These are phyloP conservation scores for Drosophila chauvacae DNA, from an alignment of 1,140 invertebrate genomes.

Conservation along the genomic window DNA sequence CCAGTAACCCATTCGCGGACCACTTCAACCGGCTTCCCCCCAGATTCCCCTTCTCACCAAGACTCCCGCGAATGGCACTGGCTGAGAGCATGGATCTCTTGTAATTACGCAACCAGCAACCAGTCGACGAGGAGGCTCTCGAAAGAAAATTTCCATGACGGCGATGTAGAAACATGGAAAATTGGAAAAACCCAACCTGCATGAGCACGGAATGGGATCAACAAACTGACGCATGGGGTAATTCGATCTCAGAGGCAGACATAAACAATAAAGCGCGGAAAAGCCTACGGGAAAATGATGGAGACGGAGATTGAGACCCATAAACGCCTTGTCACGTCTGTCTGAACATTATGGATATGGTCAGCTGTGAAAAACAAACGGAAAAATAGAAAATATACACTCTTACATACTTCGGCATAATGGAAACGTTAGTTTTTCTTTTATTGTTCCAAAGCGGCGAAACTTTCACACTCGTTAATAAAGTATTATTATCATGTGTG, in stretches of 20 bases:
- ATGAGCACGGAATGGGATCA: constrained; percentile 68
- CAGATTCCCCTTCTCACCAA: background rate
- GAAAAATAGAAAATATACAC: constrained; percentile 54
- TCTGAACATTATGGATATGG: constrained; percentile 48
- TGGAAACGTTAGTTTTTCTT: constrained; percentile 74
- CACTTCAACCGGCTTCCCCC: constrained; percentile 28
- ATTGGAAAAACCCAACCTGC: constrained; percentile 56
- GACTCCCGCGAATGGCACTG: constrained; percentile 45
- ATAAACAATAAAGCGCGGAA: constrained; percentile 46
- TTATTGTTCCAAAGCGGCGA: constrained; percentile 60
- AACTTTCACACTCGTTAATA: constrained; percentile 76
- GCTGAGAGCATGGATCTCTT: constrained; percentile 47
- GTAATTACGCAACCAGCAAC: constrained; percentile 71
- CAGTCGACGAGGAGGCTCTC: constrained; percentile 57
- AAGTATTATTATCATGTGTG: constrained; percentile 31
- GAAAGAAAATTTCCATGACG: constrained; percentile 52
- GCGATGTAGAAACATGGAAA: constrained; percentile 53
- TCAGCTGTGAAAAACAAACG: constrained; percentile 13
- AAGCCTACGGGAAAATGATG: constrained; percentile 33
- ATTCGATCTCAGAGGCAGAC: constrained; percentile 59
- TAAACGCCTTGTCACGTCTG: constrained; percentile 66
- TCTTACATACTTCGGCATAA: constrained; percentile 59
- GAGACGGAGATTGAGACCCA: constrained; percentile 15
- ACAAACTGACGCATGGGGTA: constrained; percentile 67
- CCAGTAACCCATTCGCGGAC: constrained; percentile 49